A percentile compares a stretch with the other conserved stretches of the same genome.
Evolutionary conservation across 2,888 invertebrate genomes (phyloP).

Genomic region (Acanthosepion esculentum): DNA sequence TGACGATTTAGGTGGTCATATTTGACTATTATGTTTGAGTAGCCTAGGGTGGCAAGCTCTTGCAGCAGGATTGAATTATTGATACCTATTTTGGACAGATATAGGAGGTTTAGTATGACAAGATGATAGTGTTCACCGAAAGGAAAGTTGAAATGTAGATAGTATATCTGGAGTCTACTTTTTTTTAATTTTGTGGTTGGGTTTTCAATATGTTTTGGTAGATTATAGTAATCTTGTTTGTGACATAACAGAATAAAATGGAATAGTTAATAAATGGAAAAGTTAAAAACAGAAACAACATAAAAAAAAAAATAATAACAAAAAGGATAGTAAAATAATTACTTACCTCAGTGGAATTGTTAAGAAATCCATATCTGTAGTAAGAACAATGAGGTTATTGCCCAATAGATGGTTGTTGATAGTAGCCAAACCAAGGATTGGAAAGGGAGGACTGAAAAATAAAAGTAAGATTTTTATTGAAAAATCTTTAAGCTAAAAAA

Average conservation of each 20-base stretch:
- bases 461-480: constrained; percentile 35
- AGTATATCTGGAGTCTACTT: too few species aligned
- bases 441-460: constrained; percentile 67
- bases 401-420: constrained; percentile 66
- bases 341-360: constrained; percentile 70
- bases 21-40: too few species aligned
- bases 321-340: background rate
- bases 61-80: too few species aligned
- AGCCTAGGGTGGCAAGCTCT: too few species aligned
- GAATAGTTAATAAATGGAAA: background rate
- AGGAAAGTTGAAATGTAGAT: too few species aligned
- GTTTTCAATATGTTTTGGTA: background rate
- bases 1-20: too few species aligned
- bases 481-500: too few species aligned
- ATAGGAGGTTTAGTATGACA: too few species aligned
- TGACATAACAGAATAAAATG: background rate
- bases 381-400: constrained; percentile 65
- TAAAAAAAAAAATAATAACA: background rate
- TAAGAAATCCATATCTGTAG: constrained; percentile 67
- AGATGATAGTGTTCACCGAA: too few species aligned
- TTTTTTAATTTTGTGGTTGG: background rate
- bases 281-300: background rate
- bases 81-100: too few species aligned
- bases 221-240: background rate
- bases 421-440: constrained; percentile 69